Percentiles rank a stretch among this genome's conserved stretches.
These are phyloP conservation scores for Chloroceryle aenea DNA, from an alignment of 2,113 vertebrate species.

Conservation along the genomic window DNA sequence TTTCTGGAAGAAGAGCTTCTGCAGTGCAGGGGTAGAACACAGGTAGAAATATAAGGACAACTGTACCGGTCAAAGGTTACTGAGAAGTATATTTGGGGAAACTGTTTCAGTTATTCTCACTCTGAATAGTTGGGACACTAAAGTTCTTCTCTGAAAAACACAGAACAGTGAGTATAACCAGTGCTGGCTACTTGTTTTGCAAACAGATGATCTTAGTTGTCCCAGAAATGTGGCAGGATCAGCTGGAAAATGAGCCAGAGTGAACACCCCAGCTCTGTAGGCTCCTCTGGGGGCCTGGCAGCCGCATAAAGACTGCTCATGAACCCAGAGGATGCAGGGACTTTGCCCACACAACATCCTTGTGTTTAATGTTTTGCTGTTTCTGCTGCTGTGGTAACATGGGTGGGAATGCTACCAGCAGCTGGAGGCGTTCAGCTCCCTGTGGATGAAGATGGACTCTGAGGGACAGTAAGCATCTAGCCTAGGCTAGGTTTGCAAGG, in stretches of 20 bases:
- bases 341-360: not conserved
- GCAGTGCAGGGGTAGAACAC: not conserved
- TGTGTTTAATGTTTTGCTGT: conserved; percentile 26
- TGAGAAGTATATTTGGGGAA: not conserved
- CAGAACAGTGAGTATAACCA: not conserved
- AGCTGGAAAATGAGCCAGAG: not conserved
- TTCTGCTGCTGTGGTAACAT: conserved; percentile 23
- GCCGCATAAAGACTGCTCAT: not conserved
- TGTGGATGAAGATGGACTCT: not conserved
- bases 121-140: not conserved
- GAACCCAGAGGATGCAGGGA: not conserved
- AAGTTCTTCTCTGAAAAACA: not conserved
- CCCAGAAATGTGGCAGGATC: not conserved
- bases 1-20: not conserved
- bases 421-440: not conserved
- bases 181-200: not conserved
- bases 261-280: not conserved
- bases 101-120: not conserved
- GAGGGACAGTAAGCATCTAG: not conserved
- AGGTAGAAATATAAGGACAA: not conserved
- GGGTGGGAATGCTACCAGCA: conserved; percentile 1
- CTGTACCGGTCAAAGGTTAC: not conserved
- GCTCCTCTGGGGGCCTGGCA: not conserved
- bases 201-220: not conserved
- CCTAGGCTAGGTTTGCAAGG: not conserved